Conservation (phyloP, 2,888 invertebrate species). For the Eucriotettix oculatus region DNA sequence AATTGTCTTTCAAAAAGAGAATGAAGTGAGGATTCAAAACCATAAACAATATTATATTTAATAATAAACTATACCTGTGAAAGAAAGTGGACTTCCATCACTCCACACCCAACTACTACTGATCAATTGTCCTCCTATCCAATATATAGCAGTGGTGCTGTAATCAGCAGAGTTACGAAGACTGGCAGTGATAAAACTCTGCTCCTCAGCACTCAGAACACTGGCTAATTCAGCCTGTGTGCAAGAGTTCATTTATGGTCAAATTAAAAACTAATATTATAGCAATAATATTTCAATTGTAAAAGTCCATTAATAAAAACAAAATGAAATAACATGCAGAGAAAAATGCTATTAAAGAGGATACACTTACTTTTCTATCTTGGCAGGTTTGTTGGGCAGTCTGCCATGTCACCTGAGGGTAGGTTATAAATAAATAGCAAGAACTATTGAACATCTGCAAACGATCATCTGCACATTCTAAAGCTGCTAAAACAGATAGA, state of each 20-base stretch:
- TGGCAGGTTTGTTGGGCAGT: conserved; percentile 52
- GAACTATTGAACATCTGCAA: conserved; percentile 50
- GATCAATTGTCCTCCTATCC: conserved; percentile 45
- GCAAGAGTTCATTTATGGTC: neutral
- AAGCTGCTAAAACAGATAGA: conserved; percentile 28
- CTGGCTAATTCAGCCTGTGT: conserved; percentile 47
- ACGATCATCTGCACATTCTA: conserved; percentile 53
- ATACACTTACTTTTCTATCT: conserved; percentile 37
- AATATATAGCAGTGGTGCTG: conserved; percentile 53
- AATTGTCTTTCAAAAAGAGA: no score
- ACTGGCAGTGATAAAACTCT: conserved; percentile 48
- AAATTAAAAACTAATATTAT: no score
- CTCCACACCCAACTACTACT: conserved; percentile 43
- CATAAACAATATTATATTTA: no score
- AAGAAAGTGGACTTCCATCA: conserved; percentile 41
- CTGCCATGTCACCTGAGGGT: conserved; percentile 59
- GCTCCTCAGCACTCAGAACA: conserved; percentile 48
- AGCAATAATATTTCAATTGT: no score
- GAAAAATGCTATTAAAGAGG: no score
- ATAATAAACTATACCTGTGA: conserved; percentile 30
- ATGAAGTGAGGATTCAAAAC: no score
- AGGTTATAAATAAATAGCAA: conserved; percentile 60
- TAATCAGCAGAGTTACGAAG: conserved; percentile 54
- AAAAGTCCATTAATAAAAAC: no score
- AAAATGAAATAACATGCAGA: no score